These are phyloP conservation scores for Lasioglossum zephyrum DNA, from an alignment of 2,888 invertebrate species.

Conservation along the genomic window DNA sequence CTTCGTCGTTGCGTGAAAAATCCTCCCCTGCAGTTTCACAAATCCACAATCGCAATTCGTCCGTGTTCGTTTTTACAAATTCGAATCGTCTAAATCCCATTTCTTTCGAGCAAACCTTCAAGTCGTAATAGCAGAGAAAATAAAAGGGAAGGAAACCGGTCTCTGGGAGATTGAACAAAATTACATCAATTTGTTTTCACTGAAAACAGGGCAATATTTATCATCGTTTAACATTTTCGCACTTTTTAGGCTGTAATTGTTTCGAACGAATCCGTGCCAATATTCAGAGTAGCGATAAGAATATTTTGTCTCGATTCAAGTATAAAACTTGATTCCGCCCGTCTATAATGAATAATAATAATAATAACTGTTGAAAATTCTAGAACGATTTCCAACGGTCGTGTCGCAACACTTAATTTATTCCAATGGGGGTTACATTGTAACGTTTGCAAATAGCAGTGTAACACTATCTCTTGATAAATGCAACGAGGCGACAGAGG, in stretches of 20 bases:
- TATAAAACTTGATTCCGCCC: too few species aligned
- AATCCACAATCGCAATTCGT: neutral
- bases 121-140: neutral
- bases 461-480: neutral
- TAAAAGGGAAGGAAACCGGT: neutral
- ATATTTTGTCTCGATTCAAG: neutral
- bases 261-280: neutral
- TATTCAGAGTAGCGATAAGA: neutral
- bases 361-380: neutral
- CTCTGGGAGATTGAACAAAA: too few species aligned
- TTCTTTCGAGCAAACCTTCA: neutral
- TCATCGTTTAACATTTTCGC: too few species aligned
- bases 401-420: neutral
- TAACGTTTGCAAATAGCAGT: neutral
- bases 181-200: neutral
- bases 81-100: neutral
- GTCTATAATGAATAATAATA: too few species aligned
- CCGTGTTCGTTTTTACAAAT: neutral
- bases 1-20: constrained; percentile 20
- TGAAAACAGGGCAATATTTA: neutral
- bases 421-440: neutral
- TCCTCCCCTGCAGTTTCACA: neutral
- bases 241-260: too few species aligned
- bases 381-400: neutral
- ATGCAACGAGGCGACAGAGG: neutral